A percentile compares a stretch with the other conserved stretches of the same genome.
Evolutionary conservation across 2,888 invertebrate genomes (phyloP).

Genomic region (Macropis europaea): DNA sequence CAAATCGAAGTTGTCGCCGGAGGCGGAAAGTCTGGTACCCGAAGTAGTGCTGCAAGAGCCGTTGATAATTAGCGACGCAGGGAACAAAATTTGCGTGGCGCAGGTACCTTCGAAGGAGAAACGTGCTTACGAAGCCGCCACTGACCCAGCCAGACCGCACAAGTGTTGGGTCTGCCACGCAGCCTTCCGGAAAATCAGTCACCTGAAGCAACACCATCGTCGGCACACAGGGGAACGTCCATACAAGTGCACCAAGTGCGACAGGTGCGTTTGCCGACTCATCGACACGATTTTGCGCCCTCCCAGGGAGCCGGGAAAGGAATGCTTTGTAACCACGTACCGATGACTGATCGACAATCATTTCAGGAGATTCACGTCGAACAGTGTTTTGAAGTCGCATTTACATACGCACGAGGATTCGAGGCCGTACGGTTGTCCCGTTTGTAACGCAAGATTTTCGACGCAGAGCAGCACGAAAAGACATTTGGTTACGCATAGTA

Average conservation of each 20-base stretch:
- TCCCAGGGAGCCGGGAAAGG: too few species aligned
- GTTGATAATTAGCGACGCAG: conserved; percentile 81
- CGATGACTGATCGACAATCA: too few species aligned
- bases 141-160: conserved; percentile 78
- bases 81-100: conserved; percentile 71
- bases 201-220: conserved; percentile 81
- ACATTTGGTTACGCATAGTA: conserved; percentile 78
- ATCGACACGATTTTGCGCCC: not conserved
- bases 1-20: conserved; percentile 66
- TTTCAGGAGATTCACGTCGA: conserved; percentile 81
- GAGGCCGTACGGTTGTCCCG: conserved; percentile 81
- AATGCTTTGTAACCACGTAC: too few species aligned
- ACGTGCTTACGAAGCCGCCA: conserved; percentile 66
- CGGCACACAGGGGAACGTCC: conserved; percentile 78
- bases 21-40: conserved; percentile 72
- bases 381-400: conserved; percentile 82
- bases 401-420: conserved; percentile 81
- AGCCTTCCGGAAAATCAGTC: conserved; percentile 83
- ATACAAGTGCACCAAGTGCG: conserved; percentile 78
- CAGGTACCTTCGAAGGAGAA: conserved; percentile 70
- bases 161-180: conserved; percentile 79
- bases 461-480: conserved; percentile 79
- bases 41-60: conserved; percentile 82
- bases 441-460: conserved; percentile 80
- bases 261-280: conserved; percentile 66